Conservation (phyloP, 1,140 invertebrate genomes). For the Megathymus violae region DNA sequence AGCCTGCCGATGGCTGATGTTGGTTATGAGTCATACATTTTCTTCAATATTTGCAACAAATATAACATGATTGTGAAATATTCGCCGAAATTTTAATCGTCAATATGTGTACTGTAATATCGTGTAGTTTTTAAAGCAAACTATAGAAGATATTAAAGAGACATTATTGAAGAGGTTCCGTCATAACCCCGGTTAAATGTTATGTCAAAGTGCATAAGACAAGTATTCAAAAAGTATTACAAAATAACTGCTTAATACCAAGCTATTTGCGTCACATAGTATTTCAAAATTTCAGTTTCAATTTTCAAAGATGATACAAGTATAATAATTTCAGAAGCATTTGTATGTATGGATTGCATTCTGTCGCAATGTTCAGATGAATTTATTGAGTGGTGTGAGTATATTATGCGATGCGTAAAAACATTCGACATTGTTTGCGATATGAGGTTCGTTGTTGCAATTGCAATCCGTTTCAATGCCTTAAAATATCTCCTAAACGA, state of each 20-base stretch:
- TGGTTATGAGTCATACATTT: too few relatives aligned
- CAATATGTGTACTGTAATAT: too few relatives aligned
- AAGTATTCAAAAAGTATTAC: neutral
- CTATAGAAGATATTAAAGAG: too few relatives aligned
- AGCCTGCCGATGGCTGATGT: too few relatives aligned
- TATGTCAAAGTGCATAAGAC: neutral
- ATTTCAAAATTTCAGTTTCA: slow-evolving; percentile 34
- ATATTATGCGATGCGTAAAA: slow-evolving; percentile 9
- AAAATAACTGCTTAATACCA: slow-evolving; percentile 20
- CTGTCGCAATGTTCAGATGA: slow-evolving; percentile 4
- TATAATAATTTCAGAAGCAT: slow-evolving; percentile 16
- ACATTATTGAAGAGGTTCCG: neutral
- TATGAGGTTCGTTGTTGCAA: neutral
- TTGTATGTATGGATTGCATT: neutral
- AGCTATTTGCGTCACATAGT: slow-evolving; percentile 23
- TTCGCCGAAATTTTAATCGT: too few relatives aligned
- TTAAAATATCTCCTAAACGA: neutral
- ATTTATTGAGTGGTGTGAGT: slow-evolving; percentile 16
- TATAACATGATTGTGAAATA: too few relatives aligned
- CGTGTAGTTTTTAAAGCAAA: too few relatives aligned
- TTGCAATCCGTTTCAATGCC: neutral
- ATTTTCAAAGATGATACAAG: slow-evolving; percentile 39
- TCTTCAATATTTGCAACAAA: too few relatives aligned
- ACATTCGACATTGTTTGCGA: slow-evolving; percentile 8
- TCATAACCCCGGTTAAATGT: neutral